Conservation (phyloP, 2,888 invertebrate species). For the Oxycera nigricornis region DNA sequence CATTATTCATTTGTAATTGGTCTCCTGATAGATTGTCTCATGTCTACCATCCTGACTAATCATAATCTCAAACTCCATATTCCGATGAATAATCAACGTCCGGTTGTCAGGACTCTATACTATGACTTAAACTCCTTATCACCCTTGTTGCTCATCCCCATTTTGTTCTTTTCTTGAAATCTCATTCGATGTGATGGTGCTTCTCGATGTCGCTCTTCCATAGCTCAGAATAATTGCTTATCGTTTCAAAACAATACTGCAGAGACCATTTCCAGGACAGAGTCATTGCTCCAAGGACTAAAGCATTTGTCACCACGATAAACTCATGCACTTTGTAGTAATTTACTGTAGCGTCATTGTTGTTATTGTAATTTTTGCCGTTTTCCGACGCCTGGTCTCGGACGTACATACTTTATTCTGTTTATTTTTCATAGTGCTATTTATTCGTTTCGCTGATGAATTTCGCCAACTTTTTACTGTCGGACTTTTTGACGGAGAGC, state of each 20-base stretch:
- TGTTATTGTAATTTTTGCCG: neutral
- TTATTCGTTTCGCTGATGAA: neutral
- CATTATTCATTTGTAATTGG: constrained; percentile 20
- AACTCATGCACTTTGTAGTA: constrained; percentile 25
- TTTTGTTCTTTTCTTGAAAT: neutral
- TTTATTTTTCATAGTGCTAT: constrained; percentile 22
- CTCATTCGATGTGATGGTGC: neutral
- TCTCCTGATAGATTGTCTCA: constrained; percentile 1
- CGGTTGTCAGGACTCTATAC: neutral
- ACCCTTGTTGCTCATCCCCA: neutral
- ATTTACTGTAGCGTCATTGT: constrained; percentile 4
- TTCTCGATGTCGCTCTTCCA: neutral
- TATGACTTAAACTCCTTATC: neutral
- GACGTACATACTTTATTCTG: constrained; percentile 8
- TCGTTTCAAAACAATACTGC: neutral
- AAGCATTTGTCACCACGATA: constrained; percentile 22
- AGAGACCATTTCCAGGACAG: neutral
- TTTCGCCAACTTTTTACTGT: constrained; percentile 23
- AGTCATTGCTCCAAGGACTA: neutral
- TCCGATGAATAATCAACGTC: constrained; percentile 24
- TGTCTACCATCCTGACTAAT: constrained; percentile 2
- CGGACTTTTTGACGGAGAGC: constrained; percentile 28
- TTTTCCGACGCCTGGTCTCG: neutral
- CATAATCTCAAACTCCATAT: neutral
- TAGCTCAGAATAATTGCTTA: constrained; percentile 12